A percentile compares a stretch with the other conserved stretches of the same genome.
Evolutionary conservation across 2,113 vertebrate genomes (phyloP).

Genomic region (Euleptes europaea): DNA sequence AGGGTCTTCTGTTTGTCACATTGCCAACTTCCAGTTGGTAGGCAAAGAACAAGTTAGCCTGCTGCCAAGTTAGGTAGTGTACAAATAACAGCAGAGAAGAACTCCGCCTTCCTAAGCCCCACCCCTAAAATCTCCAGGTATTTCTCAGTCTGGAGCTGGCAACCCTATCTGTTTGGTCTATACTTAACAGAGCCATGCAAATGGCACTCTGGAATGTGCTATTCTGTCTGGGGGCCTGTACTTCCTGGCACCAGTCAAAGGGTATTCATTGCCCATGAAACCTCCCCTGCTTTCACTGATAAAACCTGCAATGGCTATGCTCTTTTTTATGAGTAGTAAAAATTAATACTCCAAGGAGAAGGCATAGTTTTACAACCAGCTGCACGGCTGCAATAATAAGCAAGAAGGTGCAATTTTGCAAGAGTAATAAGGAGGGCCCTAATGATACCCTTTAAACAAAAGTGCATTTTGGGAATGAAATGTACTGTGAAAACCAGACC

Average conservation of each 20-base stretch:
- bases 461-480: conserved; percentile 61
- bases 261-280: neutral
- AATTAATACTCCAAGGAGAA: conserved; percentile 41
- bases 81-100: too few species aligned
- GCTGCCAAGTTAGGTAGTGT: too few species aligned
- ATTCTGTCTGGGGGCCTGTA: conserved; percentile 29
- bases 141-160: too few species aligned
- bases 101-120: too few species aligned
- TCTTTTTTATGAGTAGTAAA: conserved; percentile 19
- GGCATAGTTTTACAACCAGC: conserved; percentile 23
- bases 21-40: too few species aligned
- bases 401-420: conserved; percentile 24
- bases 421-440: conserved; percentile 41
- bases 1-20: neutral
- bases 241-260: neutral
- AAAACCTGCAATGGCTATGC: neutral
- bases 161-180: too few species aligned
- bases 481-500: conserved; percentile 32
- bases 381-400: conserved; percentile 18
- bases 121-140: too few species aligned
- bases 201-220: neutral
- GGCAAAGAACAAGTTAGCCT: too few species aligned
- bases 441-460: conserved; percentile 44
- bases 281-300: neutral
- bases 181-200: fast-evolving